Base-by-base conservation (phyloP, 2,888 invertebrate species). In the Andrena marginata region DNA sequence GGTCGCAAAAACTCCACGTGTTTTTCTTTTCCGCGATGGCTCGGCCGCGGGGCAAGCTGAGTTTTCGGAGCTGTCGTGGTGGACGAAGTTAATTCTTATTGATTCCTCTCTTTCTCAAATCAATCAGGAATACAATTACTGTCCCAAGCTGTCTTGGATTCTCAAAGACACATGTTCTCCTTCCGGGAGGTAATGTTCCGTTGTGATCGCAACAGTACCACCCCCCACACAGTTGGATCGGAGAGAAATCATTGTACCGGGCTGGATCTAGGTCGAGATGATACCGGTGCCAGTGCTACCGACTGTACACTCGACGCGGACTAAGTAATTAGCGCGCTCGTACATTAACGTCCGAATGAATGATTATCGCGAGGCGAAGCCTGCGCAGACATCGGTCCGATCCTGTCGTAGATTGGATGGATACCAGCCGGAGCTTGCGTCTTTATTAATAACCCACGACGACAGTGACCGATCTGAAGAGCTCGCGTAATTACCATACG, bases 391-490 rank as follows among this genome's bases (percentile, higher is more conserved):
- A 86, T 85, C 85, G 86, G 77, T 77, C 83, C 86, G 91, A 90
- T 91, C 89, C 89, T 91, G 91, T 91, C 90, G 88, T 87, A 90
- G 90, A 92, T 91, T 90, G 90, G 89, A 90, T 86, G 90, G 89
- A 91, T 89, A 86, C 83, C 87, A 81, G 79, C 83, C 71, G 67
- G 78, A 71, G 79, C 86, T 90, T 88, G 91, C 89, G 89, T 93
- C 93, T 93, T 92, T 93, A 93, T 93, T 93, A 93, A 93, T 93
- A 92, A 92, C 92, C 89, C 87, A 80, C 85, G 88, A 90, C 89
- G 93, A 93, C 93, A 86, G 91, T 93, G 93, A 92, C 90, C 91
- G 92, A 92, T 92, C 91, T 87, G 86, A 87, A 80, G 86, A 89
- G 85, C 88, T 82, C 86, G 85, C 51, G 84, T 90, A 90, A 92